A percentile compares a stretch with the other conserved stretches of the same genome.
Evolutionary conservation across 2,113 vertebrate genomes (phyloP).

Genomic region (Melanocharis versteri): DNA sequence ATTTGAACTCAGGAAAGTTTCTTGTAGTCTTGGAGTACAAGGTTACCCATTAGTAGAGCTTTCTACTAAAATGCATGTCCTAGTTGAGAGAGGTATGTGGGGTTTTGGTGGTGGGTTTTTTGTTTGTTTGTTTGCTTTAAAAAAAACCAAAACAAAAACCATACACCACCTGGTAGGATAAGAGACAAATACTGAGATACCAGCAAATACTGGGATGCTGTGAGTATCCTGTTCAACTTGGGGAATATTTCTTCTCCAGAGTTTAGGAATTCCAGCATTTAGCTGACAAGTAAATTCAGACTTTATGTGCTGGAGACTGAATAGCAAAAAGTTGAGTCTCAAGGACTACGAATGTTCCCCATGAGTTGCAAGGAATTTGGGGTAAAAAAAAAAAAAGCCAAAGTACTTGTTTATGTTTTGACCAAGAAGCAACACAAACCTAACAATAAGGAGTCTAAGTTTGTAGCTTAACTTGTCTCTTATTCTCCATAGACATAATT

Average conservation of each 20-base stretch:
- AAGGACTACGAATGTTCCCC: neutral
- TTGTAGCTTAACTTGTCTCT: neutral
- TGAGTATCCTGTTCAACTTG: neutral
- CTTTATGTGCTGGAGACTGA: neutral
- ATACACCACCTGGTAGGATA: neutral
- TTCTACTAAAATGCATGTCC: neutral
- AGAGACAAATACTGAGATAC: neutral
- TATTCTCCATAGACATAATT: neutral
- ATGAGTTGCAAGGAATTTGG: neutral
- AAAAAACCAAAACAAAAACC: neutral
- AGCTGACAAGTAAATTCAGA: neutral
- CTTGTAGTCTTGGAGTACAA: neutral
- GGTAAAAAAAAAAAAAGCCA: neutral
- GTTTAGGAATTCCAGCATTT: neutral
- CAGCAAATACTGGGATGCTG: neutral
- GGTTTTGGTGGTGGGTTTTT: rapidly evolving
- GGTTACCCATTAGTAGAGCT: neutral
- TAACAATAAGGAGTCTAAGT: neutral
- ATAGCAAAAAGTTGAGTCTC: neutral
- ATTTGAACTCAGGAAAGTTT: neutral
- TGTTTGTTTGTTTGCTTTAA: neutral
- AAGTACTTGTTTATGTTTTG: neutral
- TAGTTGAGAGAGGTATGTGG: neutral
- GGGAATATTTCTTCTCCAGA: neutral
- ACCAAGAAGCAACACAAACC: neutral